Percentiles rank a stretch among this genome's conserved stretches.
phyloP scores from a whole-genome alignment of 1,140 invertebrate genomes.

The Eciton burchellii region DNA sequence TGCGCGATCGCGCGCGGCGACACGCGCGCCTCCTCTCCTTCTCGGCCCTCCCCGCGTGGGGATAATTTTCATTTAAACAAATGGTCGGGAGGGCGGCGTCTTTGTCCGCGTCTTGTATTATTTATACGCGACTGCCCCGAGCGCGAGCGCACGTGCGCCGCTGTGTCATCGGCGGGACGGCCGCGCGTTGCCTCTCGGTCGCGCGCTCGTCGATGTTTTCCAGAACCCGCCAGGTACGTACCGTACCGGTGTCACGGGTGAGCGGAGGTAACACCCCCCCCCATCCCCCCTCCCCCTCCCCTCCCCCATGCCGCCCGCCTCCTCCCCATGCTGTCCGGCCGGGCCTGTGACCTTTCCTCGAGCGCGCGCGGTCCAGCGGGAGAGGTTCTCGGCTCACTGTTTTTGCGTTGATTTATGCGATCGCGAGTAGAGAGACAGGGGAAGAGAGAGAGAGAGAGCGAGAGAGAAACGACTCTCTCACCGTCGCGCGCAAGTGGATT shows the following conservation, averaged over 20 bases:
- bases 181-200: constrained; percentile 80
- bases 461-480: constrained; percentile 71
- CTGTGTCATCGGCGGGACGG: constrained; percentile 84
- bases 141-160: constrained; percentile 83
- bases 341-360: constrained; percentile 43
- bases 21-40: constrained; percentile 68
- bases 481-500: constrained; percentile 61
- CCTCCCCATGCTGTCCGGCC: too few species aligned
- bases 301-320: too few species aligned
- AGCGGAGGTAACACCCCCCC: too few species aligned
- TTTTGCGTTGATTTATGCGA: constrained; percentile 77
- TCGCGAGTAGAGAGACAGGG: constrained; percentile 69
- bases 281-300: too few species aligned
- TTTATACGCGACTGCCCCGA: constrained; percentile 83
- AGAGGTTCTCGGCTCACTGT: constrained; percentile 37
- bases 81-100: constrained; percentile 85
- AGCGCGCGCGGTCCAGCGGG: constrained; percentile 7
- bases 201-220: constrained; percentile 83
- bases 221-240: constrained; percentile 79
- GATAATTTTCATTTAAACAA: constrained; percentile 86
- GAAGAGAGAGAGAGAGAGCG: too few species aligned
- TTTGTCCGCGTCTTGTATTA: constrained; percentile 85
- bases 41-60: constrained; percentile 52
- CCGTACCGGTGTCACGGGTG: too few species aligned
- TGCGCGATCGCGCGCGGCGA: constrained; percentile 68